These are phyloP conservation scores for Syndactyla subalaris DNA, from an alignment of 2,797 vertebrate species.

Conservation along the genomic window DNA sequence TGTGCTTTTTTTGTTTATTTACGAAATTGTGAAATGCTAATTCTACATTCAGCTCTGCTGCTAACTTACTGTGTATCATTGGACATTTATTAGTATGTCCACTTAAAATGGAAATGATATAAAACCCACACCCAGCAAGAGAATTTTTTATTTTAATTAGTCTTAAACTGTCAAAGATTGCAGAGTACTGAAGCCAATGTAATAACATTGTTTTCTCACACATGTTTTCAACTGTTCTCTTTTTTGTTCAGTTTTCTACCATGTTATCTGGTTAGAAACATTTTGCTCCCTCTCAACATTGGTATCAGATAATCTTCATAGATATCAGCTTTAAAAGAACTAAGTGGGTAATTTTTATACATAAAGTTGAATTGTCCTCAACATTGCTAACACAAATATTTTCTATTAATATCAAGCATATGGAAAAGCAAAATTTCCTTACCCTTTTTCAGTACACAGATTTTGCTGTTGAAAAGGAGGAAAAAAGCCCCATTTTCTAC, in stretches of 20 bases:
- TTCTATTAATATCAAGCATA: background rate
- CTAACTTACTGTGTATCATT: background rate
- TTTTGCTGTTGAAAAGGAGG: background rate
- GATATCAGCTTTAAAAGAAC: background rate
- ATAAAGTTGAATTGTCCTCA: background rate
- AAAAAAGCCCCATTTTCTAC: accelerated
- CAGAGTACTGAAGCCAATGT: background rate
- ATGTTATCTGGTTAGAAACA: background rate
- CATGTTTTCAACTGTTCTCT: background rate
- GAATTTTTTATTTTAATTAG: background rate
- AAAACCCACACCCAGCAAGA: accelerated
- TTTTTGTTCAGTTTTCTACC: background rate
- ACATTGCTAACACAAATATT: background rate
- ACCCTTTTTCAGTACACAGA: background rate
- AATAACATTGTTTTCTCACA: background rate
- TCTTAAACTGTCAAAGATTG: background rate
- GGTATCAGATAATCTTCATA: background rate
- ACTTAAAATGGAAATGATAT: background rate
- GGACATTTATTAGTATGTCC: background rate
- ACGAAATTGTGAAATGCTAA: background rate
- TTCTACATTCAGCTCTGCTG: background rate
- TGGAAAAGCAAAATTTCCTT: background rate
- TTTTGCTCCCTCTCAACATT: background rate
- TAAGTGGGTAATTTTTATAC: background rate
- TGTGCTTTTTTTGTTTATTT: background rate